Conservation (phyloP, 2,888 invertebrate species). For the Fragum sueziense region DNA sequence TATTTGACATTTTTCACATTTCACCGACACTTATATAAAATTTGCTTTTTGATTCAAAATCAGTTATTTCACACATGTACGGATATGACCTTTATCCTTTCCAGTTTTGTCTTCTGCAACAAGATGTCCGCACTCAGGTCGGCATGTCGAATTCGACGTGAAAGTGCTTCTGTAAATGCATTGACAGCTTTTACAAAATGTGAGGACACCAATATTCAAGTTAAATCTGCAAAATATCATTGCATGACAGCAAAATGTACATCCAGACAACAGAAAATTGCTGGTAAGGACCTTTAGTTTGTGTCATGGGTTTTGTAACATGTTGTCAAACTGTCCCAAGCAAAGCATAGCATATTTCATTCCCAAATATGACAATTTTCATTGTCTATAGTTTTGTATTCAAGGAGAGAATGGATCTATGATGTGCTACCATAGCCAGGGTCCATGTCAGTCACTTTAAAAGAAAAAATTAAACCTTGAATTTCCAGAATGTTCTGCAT, state of each 20-base stretch:
- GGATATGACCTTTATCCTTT: slow-evolving; percentile 47
- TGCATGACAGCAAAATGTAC: neutral
- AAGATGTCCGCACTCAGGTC: slow-evolving; percentile 68
- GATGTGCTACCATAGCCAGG: too few relatives aligned
- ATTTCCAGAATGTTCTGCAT: too few relatives aligned
- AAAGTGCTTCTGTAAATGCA: slow-evolving; percentile 30
- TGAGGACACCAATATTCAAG: slow-evolving; percentile 8
- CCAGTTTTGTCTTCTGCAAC: slow-evolving; percentile 47
- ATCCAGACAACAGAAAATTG: neutral
- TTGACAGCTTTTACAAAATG: slow-evolving; percentile 22
- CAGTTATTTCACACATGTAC: neutral
- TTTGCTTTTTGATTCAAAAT: too few relatives aligned
- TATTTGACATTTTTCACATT: too few relatives aligned
- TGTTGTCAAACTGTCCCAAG: neutral
- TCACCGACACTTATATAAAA: too few relatives aligned
- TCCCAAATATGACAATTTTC: too few relatives aligned
- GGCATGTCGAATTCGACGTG: slow-evolving; percentile 58
- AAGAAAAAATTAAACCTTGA: too few relatives aligned
- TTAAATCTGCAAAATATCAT: neutral
- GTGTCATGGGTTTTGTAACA: slow-evolving; percentile 12
- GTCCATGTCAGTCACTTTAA: too few relatives aligned
- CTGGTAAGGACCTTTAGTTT: neutral
- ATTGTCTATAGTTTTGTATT: too few relatives aligned
- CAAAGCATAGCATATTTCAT: too few relatives aligned
- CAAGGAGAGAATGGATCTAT: too few relatives aligned